A percentile compares a stretch with the other conserved stretches of the same genome.
Evolutionary conservation across 1,140 invertebrate genomes (phyloP).

Genomic region (Metopolophium dirhodum): DNA sequence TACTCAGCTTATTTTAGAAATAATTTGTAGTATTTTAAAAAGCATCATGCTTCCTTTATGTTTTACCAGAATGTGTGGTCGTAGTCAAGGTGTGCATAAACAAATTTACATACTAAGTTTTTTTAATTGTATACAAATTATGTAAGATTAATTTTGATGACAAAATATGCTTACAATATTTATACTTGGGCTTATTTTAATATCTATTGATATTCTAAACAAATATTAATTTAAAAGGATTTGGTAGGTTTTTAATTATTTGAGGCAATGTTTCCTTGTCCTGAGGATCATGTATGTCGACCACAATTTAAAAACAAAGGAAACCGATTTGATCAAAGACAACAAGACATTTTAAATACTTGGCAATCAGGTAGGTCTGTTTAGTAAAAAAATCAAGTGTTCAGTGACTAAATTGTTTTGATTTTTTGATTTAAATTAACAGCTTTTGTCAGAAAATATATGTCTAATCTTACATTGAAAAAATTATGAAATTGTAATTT

Average conservation of each 20-base stretch:
- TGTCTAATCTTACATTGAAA: neutral
- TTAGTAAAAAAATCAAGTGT: slow-evolving; percentile 12
- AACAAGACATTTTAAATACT: slow-evolving; percentile 53
- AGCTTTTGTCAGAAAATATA: neutral
- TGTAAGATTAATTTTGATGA: neutral
- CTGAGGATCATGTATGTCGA: slow-evolving; percentile 25
- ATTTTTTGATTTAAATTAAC: slow-evolving; percentile 8
- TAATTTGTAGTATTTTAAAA: neutral
- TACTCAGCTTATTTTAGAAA: neutral
- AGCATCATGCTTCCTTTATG: slow-evolving; percentile 32
- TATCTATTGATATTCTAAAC: neutral
- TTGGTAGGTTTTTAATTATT: slow-evolving; percentile 51
- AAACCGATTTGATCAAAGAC: slow-evolving; percentile 34
- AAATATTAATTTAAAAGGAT: slow-evolving; percentile 38
- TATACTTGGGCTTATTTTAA: neutral
- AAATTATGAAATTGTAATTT: slow-evolving; percentile 24
- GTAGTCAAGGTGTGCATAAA: slow-evolving; percentile 50
- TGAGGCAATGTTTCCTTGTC: slow-evolving; percentile 51
- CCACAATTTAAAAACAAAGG: slow-evolving; percentile 52
- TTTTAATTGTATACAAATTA: neutral
- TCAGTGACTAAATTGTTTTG: neutral
- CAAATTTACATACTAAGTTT: slow-evolving; percentile 11
- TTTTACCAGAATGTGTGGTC: slow-evolving; percentile 49
- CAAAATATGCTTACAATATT: neutral
- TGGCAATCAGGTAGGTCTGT: slow-evolving; percentile 51